Conservation (phyloP, 2,113 vertebrate species). For the Peucedramus taeniatus region DNA sequence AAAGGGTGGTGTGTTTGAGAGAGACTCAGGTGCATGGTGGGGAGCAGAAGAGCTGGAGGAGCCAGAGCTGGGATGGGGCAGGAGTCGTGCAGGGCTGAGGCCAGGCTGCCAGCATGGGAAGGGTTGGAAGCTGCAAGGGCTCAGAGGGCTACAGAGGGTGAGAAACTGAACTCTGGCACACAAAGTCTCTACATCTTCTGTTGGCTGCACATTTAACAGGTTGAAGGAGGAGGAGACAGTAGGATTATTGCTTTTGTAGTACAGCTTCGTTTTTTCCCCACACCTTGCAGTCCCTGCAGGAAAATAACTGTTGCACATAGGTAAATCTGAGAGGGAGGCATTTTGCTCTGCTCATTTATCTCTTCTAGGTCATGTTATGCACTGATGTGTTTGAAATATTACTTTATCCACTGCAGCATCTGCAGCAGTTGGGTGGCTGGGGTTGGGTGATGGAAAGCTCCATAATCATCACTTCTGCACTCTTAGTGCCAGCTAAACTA, state of each 20-base stretch:
- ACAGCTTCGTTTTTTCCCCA: not conserved
- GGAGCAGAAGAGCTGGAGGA: not conserved
- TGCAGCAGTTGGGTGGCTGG: not conserved
- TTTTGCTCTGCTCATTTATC: not conserved
- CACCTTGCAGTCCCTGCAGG: not conserved
- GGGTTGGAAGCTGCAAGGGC: not conserved
- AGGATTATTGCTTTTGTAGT: not conserved
- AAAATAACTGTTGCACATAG: accelerated
- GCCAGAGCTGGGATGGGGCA: accelerated
- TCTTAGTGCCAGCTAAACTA: not conserved
- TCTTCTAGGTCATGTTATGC: not conserved
- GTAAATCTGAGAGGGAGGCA: not conserved
- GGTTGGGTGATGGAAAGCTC: not conserved
- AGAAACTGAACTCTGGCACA: not conserved
- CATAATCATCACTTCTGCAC: not conserved
- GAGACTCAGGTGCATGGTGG: accelerated
- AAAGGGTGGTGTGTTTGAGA: not conserved
- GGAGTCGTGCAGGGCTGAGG: not conserved
- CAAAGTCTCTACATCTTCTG: not conserved
- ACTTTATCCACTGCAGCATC: not conserved
- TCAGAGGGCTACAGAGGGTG: not conserved
- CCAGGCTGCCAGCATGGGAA: not conserved
- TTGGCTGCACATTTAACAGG: not conserved
- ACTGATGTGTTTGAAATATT: not conserved
- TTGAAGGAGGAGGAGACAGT: not conserved